Evolutionary conservation across 2,797 vertebrate species (phyloP).

Genomic region (Chelon labrosus): DNA sequence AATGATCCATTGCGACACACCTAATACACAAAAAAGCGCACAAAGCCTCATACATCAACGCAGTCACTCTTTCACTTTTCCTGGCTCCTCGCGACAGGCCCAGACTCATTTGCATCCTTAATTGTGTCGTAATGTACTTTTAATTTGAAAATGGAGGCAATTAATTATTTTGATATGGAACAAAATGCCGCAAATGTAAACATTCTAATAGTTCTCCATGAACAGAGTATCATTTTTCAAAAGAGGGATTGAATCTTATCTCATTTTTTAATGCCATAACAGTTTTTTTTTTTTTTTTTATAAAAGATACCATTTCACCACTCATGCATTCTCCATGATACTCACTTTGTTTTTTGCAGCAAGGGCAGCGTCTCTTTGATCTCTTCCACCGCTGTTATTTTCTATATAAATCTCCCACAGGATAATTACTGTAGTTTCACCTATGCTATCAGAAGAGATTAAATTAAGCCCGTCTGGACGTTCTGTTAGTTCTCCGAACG

Average conservation of each 20-base stretch:
- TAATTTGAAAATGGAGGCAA: slow-evolving; percentile 89
- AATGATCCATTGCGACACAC: slow-evolving; percentile 72
- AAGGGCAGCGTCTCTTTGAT: slow-evolving; percentile 78
- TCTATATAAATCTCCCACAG: slow-evolving; percentile 79
- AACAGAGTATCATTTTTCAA: slow-evolving; percentile 85
- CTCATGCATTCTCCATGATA: slow-evolving; percentile 81
- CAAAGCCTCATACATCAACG: slow-evolving; percentile 75
- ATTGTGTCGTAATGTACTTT: slow-evolving; percentile 90
- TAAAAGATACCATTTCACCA: slow-evolving; percentile 60
- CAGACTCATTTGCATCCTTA: slow-evolving; percentile 88
- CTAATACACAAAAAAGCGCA: slow-evolving; percentile 67
- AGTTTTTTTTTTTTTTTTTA: slow-evolving; percentile 24
- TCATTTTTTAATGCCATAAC: slow-evolving; percentile 76
- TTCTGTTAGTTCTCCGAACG: slow-evolving; percentile 47
- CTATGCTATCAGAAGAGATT: slow-evolving; percentile 81
- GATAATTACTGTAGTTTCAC: slow-evolving; percentile 79
- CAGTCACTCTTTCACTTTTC: slow-evolving; percentile 76
- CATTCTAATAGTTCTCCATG: slow-evolving; percentile 87
- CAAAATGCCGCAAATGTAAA: slow-evolving; percentile 88
- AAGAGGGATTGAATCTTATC: slow-evolving; percentile 82
- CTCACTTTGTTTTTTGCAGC: slow-evolving; percentile 77
- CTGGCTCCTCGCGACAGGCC: slow-evolving; percentile 76
- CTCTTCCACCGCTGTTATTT: slow-evolving; percentile 74
- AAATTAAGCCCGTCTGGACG: slow-evolving; percentile 81
- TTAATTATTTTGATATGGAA: slow-evolving; percentile 88